Conservation (phyloP, 2,888 invertebrate species). For the Ernsta delagoae region DNA sequence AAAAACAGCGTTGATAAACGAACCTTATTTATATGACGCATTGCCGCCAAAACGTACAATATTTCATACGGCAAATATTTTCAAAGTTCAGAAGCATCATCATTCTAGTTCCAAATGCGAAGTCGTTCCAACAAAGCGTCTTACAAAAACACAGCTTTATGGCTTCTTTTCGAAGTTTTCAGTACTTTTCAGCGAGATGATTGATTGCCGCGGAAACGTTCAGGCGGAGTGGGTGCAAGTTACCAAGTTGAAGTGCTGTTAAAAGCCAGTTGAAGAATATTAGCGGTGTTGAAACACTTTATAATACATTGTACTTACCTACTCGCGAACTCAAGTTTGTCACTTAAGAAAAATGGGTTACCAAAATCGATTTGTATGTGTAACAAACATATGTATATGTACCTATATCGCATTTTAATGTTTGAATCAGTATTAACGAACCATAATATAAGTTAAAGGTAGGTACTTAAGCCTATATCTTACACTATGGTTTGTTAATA, state of each 20-base stretch:
- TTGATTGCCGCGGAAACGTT: slow-evolving; percentile 31
- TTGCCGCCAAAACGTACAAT: slow-evolving; percentile 13
- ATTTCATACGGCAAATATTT: slow-evolving; percentile 31
- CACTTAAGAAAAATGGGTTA: background rate
- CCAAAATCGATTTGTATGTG: background rate
- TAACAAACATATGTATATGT: too few relatives aligned
- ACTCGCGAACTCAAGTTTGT: background rate
- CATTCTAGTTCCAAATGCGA: slow-evolving; percentile 29
- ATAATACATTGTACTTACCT: slow-evolving; percentile 1
- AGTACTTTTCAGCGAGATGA: slow-evolving; percentile 23
- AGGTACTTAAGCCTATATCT: too few relatives aligned
- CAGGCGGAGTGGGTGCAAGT: slow-evolving; percentile 17
- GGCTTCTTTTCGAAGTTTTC: slow-evolving; percentile 30
- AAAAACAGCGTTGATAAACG: slow-evolving; percentile 7
- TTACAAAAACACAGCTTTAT: slow-evolving; percentile 35
- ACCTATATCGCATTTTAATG: too few relatives aligned
- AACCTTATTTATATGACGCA: slow-evolving; percentile 20
- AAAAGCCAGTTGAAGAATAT: slow-evolving; percentile 25
- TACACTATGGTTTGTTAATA: too few relatives aligned
- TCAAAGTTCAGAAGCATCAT: slow-evolving; percentile 25
- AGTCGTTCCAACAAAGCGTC: slow-evolving; percentile 36
- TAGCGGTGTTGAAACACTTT: slow-evolving; percentile 25
- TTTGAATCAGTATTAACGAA: too few relatives aligned
- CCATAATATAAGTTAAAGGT: too few relatives aligned
- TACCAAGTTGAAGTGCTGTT: slow-evolving; percentile 12